phyloP scores from a whole-genome alignment of 2,797 vertebrate species.

The Vespertilio murinus region DNA sequence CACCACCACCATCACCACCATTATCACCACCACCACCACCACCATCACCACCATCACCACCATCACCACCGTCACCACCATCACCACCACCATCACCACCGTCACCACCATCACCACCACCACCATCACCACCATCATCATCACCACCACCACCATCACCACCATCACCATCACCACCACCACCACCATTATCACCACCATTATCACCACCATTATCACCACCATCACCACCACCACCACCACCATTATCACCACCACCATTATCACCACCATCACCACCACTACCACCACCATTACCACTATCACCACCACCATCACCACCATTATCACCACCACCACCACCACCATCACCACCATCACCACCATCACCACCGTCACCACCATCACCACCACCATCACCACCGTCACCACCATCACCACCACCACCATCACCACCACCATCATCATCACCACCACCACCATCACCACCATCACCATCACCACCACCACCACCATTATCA shows the following conservation, averaged over 20 bases:
- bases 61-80: too few species aligned
- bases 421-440: neutral
- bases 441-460: rapidly evolving
- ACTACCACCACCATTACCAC: rapidly evolving
- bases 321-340: rapidly evolving
- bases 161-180: rapidly evolving
- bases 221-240: rapidly evolving
- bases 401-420: rapidly evolving
- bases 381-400: rapidly evolving
- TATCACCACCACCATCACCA: rapidly evolving
- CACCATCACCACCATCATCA: rapidly evolving
- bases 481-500: rapidly evolving
- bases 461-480: rapidly evolving
- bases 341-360: too few species aligned
- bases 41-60: too few species aligned
- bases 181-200: rapidly evolving
- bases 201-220: rapidly evolving
- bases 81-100: too few species aligned
- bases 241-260: rapidly evolving
- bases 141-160: rapidly evolving
- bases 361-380: rapidly evolving
- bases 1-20: too few species aligned
- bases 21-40: too few species aligned
- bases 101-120: too few species aligned
- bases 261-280: rapidly evolving